A percentile compares a stretch with the other conserved stretches of the same genome.
phyloP scores from a whole-genome alignment of 1,140 invertebrate genomes.

The Heliothis subflexa region DNA sequence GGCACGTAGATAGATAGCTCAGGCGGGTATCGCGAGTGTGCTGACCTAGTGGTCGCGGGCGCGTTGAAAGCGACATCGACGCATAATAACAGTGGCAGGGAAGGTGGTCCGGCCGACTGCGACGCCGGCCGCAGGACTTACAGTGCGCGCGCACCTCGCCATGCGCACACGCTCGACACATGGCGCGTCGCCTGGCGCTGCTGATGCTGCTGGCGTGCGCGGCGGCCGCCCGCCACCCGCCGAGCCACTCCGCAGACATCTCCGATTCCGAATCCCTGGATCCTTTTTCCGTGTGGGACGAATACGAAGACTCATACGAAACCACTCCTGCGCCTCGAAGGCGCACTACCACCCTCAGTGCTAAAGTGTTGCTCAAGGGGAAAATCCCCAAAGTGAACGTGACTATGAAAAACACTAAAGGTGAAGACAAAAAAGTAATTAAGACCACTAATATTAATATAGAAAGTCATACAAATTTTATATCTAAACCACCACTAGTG shows the following conservation, averaged over 20 bases:
- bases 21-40: slow-evolving; percentile 53
- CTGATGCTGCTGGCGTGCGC: slow-evolving; percentile 75
- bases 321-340: slow-evolving; percentile 54
- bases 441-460: slow-evolving; percentile 80
- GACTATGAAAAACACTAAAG: slow-evolving; percentile 68
- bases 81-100: slow-evolving; percentile 79
- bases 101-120: slow-evolving; percentile 68
- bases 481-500: slow-evolving; percentile 66
- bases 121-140: slow-evolving; percentile 59
- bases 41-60: slow-evolving; percentile 74
- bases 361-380: slow-evolving; percentile 74
- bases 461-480: slow-evolving; percentile 79
- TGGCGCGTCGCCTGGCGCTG: slow-evolving; percentile 84
- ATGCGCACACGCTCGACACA: slow-evolving; percentile 82
- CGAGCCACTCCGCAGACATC: slow-evolving; percentile 51
- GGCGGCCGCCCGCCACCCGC: slow-evolving; percentile 63
- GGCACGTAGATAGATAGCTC: slow-evolving; percentile 16
- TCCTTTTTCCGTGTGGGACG: slow-evolving; percentile 70
- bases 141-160: slow-evolving; percentile 82
- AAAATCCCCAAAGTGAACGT: slow-evolving; percentile 70
- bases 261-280: slow-evolving; percentile 71
- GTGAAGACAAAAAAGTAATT: slow-evolving; percentile 73
- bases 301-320: slow-evolving; percentile 73
- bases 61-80: slow-evolving; percentile 78
- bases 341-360: slow-evolving; percentile 60